Base-by-base conservation (phyloP, 2,113 vertebrate species). In the Tetraodon nigroviridis region DNA sequence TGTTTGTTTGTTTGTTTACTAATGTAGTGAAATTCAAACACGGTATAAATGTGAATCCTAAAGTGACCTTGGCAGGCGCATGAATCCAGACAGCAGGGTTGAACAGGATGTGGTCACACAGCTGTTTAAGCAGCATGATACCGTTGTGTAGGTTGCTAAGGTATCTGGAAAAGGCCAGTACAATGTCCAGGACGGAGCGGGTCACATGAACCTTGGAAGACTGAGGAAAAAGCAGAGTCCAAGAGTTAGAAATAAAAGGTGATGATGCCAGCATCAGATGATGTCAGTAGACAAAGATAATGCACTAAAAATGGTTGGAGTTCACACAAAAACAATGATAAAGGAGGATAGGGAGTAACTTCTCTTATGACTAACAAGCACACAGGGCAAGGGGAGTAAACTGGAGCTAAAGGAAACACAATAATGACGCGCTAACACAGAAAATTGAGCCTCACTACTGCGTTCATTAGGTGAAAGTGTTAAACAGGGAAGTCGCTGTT, bases 81-180 rank as follows among this genome's bases (percentile, higher is more conserved):
- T 99, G 94, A 87, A 99, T 96, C 97, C 97, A 99, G 89, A 99
- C 94, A 81, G 92, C 92, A 42, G 97, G 96, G 81, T 99, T 99
- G 77, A 99, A 94, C 61, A 99, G 92, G 86, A 99, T 90, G 84
- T 98, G 93, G 76, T 99, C 97, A 88, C 95, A 98, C 57, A 99
- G 88, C 75, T 99, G 97, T 83, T 99, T 99, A 61, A 99, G 94
- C 54, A 98, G 83, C 61, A 94, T 90, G 78, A 93, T 91, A 15
- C 96, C 96, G 37, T 92, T 97, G 55, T 90, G 94, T 61, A 99
- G 86, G 86, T 91, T 98, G 90, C 95, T 97, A 73, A 99, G 90
- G 75, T 99, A 98, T 63, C 96, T 94, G 0, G 95, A 93, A 81
- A 99, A 98, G 62, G 95, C 92, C 88, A 99, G 90, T 75, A 95